phyloP scores from a whole-genome alignment of 2,888 invertebrate species.

The Phaedon cochleariae region DNA sequence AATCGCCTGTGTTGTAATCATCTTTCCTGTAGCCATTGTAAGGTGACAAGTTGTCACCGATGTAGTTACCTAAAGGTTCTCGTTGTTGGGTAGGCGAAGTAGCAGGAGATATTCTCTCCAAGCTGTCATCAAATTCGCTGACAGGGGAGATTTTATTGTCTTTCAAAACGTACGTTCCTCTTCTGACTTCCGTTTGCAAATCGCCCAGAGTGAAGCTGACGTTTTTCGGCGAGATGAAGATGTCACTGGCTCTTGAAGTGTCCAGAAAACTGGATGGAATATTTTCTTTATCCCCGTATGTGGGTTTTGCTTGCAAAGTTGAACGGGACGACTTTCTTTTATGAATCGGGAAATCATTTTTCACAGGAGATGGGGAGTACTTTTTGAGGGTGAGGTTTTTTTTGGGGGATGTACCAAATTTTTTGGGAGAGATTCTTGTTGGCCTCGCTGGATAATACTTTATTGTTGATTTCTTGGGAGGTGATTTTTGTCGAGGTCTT shows the following conservation, averaged over 20 bases:
- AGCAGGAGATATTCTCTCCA: constrained; percentile 16
- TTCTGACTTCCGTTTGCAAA: constrained; percentile 16
- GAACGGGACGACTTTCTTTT: background rate
- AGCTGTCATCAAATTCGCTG: constrained; percentile 22
- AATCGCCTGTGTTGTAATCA: background rate
- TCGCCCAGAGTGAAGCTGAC: constrained; percentile 3
- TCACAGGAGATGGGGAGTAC: constrained; percentile 13
- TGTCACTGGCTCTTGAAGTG: constrained; percentile 12
- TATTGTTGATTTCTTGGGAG: constrained; percentile 33
- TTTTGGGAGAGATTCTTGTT: constrained; percentile 30
- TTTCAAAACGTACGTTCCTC: constrained; percentile 27
- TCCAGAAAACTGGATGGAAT: constrained; percentile 1
- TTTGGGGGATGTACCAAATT: constrained; percentile 22
- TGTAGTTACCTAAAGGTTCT: background rate
- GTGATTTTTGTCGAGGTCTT: constrained; percentile 8
- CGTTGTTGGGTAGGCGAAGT: background rate
- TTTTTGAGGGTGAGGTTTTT: constrained; percentile 24
- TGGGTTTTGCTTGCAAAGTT: background rate
- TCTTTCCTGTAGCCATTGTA: background rate
- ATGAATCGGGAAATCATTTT: background rate
- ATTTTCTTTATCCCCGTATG: constrained; percentile 18
- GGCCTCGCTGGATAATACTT: constrained; percentile 33
- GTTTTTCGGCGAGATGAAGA: constrained; percentile 21
- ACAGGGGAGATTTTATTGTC: constrained; percentile 12
- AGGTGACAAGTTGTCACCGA: background rate